Percentiles rank a stretch among this genome's conserved stretches.
Evolutionary conservation across 2,888 invertebrate genomes (phyloP).

Genomic region (Trachelus stipa): DNA sequence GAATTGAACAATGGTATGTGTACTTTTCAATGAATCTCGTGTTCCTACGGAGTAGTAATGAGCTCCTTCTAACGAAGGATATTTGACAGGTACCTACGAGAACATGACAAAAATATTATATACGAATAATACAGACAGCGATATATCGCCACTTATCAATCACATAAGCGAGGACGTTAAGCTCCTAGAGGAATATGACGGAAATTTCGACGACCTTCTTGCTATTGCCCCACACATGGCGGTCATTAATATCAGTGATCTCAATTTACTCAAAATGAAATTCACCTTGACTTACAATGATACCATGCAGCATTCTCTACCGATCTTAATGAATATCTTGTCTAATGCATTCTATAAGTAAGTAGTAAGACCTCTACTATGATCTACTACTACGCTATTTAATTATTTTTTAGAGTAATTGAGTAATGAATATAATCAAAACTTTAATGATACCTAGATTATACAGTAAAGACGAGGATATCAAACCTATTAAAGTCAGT

Average conservation of each 20-base stretch:
- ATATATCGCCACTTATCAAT: conserved; percentile 58
- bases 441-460: conserved; percentile 43
- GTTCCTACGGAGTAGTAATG: background rate
- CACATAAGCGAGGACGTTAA: conserved; percentile 56
- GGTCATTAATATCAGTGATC: conserved; percentile 73
- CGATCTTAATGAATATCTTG: conserved; percentile 79
- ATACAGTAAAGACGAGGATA: conserved; percentile 60
- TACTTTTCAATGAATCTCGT: background rate
- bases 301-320: conserved; percentile 82
- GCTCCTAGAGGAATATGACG: conserved; percentile 71
- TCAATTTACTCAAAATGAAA: conserved; percentile 69
- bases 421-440: conserved; percentile 8
- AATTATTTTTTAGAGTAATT: conserved; percentile 7
- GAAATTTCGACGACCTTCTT: conserved; percentile 75
- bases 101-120: conserved; percentile 73
- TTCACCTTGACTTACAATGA: conserved; percentile 80
- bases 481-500: conserved; percentile 72
- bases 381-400: background rate
- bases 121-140: conserved; percentile 70
- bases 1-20: conserved; percentile 70
- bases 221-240: conserved; percentile 76
- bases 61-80: conserved; percentile 5
- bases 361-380: conserved; percentile 35
- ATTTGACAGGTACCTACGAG: conserved; percentile 69
- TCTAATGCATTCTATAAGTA: conserved; percentile 79